Conservation (phyloP, 2,888 invertebrate genomes). For the Blastobasis lacticolella region DNA sequence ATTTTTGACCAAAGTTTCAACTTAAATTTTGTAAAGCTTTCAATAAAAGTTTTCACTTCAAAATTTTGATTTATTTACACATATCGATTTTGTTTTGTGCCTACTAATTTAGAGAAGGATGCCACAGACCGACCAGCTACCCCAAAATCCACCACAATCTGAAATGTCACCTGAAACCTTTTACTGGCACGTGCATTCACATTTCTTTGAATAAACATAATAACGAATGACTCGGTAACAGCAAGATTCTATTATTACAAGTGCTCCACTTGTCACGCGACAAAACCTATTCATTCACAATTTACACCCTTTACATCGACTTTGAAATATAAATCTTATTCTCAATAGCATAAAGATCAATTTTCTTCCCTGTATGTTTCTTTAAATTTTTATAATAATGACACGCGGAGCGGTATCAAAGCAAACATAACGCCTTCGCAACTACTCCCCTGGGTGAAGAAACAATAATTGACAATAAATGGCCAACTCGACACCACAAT, state of each 20-base stretch:
- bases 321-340: no score
- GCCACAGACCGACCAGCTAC: no score
- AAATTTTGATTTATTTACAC: no score
- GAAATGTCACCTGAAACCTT: not conserved
- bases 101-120: no score
- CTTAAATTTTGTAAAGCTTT: no score
- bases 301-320: constrained; percentile 30
- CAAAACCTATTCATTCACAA: constrained; percentile 61
- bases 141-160: no score
- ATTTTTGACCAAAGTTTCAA: no score
- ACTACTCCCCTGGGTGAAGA: constrained; percentile 46
- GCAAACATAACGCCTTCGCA: constrained; percentile 63
- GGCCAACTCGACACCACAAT: constrained; percentile 62
- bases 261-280: constrained; percentile 58
- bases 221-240: constrained; percentile 24
- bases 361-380: no score
- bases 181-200: constrained; percentile 7
- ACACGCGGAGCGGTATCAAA: constrained; percentile 41
- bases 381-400: constrained; percentile 7
- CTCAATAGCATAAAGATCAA: no score
- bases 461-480: constrained; percentile 66
- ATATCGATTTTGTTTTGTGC: no score
- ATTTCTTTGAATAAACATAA: constrained; percentile 11
- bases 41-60: no score
- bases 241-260: constrained; percentile 28